These are phyloP conservation scores for Pterocles gutturalis DNA, from an alignment of 2,113 vertebrate species.

Conservation along the genomic window DNA sequence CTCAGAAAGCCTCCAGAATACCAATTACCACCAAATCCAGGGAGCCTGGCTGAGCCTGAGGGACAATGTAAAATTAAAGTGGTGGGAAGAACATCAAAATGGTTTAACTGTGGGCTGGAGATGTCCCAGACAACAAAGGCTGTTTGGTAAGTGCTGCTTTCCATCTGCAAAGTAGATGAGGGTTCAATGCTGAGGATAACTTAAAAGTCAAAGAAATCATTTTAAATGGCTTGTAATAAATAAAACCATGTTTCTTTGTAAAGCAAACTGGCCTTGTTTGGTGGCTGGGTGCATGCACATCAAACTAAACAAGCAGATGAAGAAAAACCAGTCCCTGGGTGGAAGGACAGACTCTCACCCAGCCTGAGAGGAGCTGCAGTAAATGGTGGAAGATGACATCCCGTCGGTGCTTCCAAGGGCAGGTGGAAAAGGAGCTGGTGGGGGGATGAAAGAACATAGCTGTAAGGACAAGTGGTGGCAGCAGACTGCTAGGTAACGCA, in stretches of 20 bases:
- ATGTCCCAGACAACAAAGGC: conserved; percentile 7
- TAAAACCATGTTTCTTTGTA: conserved; percentile 1
- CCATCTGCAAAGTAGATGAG: conserved; percentile 47
- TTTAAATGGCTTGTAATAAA: conserved; percentile 16
- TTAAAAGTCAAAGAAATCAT: conserved; percentile 46
- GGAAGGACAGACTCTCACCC: not conserved
- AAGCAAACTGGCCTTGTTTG: not conserved
- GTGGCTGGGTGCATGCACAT: not conserved
- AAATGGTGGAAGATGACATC: not conserved
- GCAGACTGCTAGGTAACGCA: not conserved
- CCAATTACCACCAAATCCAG: not conserved
- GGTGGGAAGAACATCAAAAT: not conserved
- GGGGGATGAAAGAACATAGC: not conserved
- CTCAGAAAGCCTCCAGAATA: not conserved
- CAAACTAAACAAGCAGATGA: not conserved
- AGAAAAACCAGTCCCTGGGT: not conserved
- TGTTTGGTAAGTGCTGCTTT: not conserved
- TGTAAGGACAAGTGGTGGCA: not conserved
- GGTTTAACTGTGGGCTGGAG: not conserved
- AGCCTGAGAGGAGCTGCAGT: not conserved
- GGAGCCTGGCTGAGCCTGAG: not conserved
- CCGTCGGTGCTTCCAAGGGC: not conserved
- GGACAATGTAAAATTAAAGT: not conserved
- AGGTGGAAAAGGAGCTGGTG: not conserved
- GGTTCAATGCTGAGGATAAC: not conserved